A percentile compares a stretch with the other conserved stretches of the same genome.
Conservation (phyloP, 2,888 invertebrate species). For the Caenorhabditis sp. region DNA sequence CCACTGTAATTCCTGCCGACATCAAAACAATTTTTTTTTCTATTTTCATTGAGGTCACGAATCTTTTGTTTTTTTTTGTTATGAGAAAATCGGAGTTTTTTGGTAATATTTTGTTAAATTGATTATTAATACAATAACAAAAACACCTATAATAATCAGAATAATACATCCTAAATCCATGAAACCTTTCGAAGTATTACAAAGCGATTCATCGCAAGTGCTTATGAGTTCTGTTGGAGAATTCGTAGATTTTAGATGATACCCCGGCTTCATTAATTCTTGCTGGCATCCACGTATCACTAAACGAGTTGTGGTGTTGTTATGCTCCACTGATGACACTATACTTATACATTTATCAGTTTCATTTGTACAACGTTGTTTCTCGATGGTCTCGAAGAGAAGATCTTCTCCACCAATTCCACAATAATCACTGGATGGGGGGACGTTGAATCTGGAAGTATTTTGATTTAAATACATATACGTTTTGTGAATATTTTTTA, state of each 20-base stretch:
- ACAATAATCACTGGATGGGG: slow-evolving; percentile 33
- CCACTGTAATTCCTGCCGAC: too few relatives aligned
- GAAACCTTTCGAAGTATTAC: background rate
- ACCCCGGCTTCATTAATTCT: background rate
- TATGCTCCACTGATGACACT: background rate
- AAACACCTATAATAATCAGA: too few relatives aligned
- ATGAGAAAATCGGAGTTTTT: too few relatives aligned
- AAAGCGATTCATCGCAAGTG: background rate
- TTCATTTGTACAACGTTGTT: background rate
- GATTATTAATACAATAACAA: too few relatives aligned
- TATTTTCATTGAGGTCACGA: too few relatives aligned
- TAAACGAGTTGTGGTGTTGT: background rate
- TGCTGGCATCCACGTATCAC: background rate
- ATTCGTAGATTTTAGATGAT: background rate
- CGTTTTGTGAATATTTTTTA: too few relatives aligned
- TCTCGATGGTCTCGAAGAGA: background rate
- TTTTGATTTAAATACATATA: too few relatives aligned
- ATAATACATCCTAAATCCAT: too few relatives aligned
- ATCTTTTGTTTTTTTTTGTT: too few relatives aligned
- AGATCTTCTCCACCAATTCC: slow-evolving; percentile 15
- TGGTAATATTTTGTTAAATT: too few relatives aligned
- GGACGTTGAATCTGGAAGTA: slow-evolving; percentile 36
- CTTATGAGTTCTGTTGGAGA: background rate
- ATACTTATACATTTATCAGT: background rate
- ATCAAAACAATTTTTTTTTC: too few relatives aligned